Conservation (phyloP, 2,888 invertebrate genomes). For the Metellina segmentata region DNA sequence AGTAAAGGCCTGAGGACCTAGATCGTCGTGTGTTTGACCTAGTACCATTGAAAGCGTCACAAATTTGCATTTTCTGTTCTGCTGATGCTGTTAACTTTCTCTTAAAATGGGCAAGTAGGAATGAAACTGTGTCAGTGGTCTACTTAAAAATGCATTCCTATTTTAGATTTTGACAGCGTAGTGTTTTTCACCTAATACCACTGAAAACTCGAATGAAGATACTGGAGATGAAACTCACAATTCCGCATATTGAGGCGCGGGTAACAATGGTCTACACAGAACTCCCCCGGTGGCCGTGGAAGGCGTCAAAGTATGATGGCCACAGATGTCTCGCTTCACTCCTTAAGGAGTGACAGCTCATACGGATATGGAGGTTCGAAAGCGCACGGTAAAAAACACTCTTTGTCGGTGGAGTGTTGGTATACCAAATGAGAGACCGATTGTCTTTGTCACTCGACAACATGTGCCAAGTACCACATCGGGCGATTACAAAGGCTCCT, state of each 20-base stretch:
- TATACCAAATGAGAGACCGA: slow-evolving; percentile 52
- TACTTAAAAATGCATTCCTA: no score
- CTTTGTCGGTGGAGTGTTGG: slow-evolving; percentile 34
- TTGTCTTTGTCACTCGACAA: slow-evolving; percentile 68
- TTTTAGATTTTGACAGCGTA: no score
- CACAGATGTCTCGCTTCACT: slow-evolving; percentile 59
- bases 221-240: neutral
- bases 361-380: slow-evolving; percentile 16
- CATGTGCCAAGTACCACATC: slow-evolving; percentile 59
- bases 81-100: no score
- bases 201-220: no score
- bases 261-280: slow-evolving; percentile 1
- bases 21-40: no score
- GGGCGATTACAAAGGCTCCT: slow-evolving; percentile 56
- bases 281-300: slow-evolving; percentile 38
- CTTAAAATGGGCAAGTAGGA: no score
- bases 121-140: no score
- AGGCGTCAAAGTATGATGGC: slow-evolving; percentile 62
- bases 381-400: neutral
- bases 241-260: neutral
- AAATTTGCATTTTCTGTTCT: no score
- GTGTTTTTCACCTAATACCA: no score
- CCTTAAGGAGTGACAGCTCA: slow-evolving; percentile 37
- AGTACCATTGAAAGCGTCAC: no score
- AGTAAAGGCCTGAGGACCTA: no score